Evolutionary conservation across 92 coral and sea anemone genomes (phyloP), one percentile per base, ranked within the genome.

Genomic region (Montipora capitata): DNA sequence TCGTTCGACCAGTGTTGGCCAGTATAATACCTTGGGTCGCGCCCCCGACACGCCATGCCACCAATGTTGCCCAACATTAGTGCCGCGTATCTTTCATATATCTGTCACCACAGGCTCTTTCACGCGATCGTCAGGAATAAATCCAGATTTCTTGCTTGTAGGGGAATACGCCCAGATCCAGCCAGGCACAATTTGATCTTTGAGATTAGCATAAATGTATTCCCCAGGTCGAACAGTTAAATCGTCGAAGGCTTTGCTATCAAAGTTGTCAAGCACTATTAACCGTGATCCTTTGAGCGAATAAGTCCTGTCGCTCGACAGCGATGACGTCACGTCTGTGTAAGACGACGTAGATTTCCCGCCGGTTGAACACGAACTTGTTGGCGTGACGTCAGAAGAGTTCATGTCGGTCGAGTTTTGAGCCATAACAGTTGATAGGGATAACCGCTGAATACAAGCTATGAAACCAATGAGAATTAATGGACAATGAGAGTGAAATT

Each of bases 161-260:
- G 96, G 96, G n/a, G 98, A 95, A 70, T 95, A 95, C 6, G 94
- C 98, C 98, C 98, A 95, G 54, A 91, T 86, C 94, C 92, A 93
- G 3, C 88, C 91, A 3, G 98, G 98, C 18, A 94, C 96, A 49
- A 95, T 86, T 70, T 95, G 98, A 85, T 95, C 98, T 72, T 95
- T 95, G 10, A 95, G 92, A 44, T 95, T 95, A 17, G 98, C 98
- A 74, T 93, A 95, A 58, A 95, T 95, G 52, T 95, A 95, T 70
- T 95, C 96, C 38, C 98, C 98, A 10, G 98, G 94, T n/a, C 79
- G 78, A 9, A 91, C 96, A 35, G 85, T 77, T 40, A 95, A 87
- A 71, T 95, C 98, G 51, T 95, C 98, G 49, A 93, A 95, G 18
- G 96, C 96, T 64, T 81, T 91, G 40, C 96, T 96, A 76, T 93